A percentile compares a stretch with the other conserved stretches of the same genome.
These are phyloP conservation scores for Pomphorhynchus laevis DNA, from an alignment of 1,140 invertebrate genomes.

Conservation along the genomic window DNA sequence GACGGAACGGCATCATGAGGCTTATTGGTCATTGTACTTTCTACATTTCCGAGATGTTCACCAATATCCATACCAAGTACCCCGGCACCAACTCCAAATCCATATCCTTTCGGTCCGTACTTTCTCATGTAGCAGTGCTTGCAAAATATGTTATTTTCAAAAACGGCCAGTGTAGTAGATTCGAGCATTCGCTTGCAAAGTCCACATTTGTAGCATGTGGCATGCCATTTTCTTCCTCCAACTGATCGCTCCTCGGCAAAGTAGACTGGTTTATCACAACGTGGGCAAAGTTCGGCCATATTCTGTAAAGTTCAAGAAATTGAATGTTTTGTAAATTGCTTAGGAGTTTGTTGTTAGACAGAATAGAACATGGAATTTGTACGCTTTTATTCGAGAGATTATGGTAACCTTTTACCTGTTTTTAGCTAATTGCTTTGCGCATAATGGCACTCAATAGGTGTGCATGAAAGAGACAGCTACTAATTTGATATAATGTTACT, in stretches of 20 bases:
- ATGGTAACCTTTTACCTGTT: no score
- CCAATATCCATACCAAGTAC: constrained; percentile 48
- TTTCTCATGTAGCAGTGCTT: constrained; percentile 53
- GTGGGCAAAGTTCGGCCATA: constrained; percentile 41
- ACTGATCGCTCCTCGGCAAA: constrained; percentile 84
- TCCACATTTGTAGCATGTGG: constrained; percentile 76
- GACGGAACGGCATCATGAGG: not conserved
- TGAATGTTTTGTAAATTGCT: no score
- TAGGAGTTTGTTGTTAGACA: no score
- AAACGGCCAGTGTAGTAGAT: constrained; percentile 58
- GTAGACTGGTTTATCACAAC: constrained; percentile 86
- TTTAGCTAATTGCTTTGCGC: no score
- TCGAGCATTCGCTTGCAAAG: constrained; percentile 60
- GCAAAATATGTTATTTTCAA: constrained; percentile 69
- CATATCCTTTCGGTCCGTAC: constrained; percentile 65
- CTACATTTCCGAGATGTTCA: constrained; percentile 15
- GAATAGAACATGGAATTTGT: no score
- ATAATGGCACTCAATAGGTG: no score
- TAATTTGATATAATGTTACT: no score
- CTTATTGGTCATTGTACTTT: not conserved
- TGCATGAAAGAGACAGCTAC: no score
- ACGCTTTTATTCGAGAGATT: no score
- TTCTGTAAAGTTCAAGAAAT: no score
- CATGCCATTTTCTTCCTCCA: constrained; percentile 85
- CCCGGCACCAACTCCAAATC: constrained; percentile 81